Evolutionary conservation across 2,888 invertebrate species (phyloP).

Genomic region (Choreutis nemorana): DNA sequence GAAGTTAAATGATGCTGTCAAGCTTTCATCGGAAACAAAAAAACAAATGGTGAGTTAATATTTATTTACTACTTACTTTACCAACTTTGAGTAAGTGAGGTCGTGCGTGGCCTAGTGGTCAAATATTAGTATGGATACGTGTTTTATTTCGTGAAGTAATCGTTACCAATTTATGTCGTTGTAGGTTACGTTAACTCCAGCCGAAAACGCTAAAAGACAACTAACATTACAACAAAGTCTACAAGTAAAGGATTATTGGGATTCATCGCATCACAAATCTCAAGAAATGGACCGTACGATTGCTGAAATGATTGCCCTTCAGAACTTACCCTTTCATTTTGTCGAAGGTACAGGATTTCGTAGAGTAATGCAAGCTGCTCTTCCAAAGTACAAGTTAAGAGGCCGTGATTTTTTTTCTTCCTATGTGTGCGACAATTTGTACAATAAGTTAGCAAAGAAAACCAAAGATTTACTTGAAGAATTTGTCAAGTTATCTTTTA

Average conservation of each 20-base stretch:
- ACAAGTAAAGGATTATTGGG: constrained; percentile 11
- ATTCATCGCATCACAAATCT: constrained; percentile 11
- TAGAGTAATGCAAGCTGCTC: constrained; percentile 10
- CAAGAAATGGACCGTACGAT: constrained; percentile 11
- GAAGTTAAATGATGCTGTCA: constrained; percentile 11
- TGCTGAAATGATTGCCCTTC: constrained; percentile 14
- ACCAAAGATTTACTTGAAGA: constrained; percentile 10
- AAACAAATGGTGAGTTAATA: constrained; percentile 12
- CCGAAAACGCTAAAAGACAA: constrained; percentile 11
- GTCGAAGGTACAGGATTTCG: constrained; percentile 13
- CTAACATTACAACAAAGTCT: constrained; percentile 12
- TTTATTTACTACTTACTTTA: constrained; percentile 9
- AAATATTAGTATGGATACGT: too few species aligned
- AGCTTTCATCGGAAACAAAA: constrained; percentile 12
- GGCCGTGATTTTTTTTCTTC: constrained; percentile 12
- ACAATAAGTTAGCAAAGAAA: constrained; percentile 9
- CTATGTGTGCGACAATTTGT: constrained; percentile 11
- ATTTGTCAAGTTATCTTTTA: constrained; percentile 11
- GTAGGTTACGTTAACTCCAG: constrained; percentile 7
- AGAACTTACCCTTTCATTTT: constrained; percentile 13
- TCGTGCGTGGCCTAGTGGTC: constrained; percentile 8
- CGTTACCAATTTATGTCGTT: constrained; percentile 7
- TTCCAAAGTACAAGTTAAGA: constrained; percentile 12
- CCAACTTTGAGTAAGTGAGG: constrained; percentile 7
- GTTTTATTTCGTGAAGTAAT: constrained; percentile 9